Conservation (phyloP, 2,888 invertebrate genomes). For the Drosophila algonquin region DNA sequence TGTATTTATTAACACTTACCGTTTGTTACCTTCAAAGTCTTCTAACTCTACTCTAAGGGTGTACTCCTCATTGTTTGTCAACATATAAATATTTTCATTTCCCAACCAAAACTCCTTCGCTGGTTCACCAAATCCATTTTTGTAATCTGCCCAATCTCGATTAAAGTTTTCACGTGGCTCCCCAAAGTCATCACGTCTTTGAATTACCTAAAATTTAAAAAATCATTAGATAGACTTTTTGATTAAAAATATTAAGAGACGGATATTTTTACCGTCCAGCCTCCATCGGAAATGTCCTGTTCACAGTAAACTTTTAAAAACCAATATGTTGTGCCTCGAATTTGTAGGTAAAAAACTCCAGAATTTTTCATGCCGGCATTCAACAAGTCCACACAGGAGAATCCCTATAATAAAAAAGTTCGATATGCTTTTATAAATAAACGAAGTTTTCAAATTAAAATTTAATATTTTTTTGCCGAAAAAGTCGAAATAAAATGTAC, state of each 20-base stretch:
- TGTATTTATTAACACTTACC: slow-evolving; percentile 85
- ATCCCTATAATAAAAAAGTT: slow-evolving; percentile 88
- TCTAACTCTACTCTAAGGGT: slow-evolving; percentile 93
- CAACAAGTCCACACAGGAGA: slow-evolving; percentile 93
- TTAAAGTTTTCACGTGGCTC: slow-evolving; percentile 95
- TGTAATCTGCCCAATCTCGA: slow-evolving; percentile 95
- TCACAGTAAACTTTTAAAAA: slow-evolving; percentile 96
- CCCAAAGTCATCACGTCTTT: slow-evolving; percentile 94
- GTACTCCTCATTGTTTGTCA: slow-evolving; percentile 96
- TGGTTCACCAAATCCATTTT: slow-evolving; percentile 96
- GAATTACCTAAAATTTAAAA: slow-evolving; percentile 89
- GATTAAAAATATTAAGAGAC: too few relatives aligned
- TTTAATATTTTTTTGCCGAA: too few relatives aligned
- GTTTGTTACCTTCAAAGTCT: slow-evolving; percentile 96
- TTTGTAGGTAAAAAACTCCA: slow-evolving; percentile 95
- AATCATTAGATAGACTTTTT: neutral
- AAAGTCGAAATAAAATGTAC: too few relatives aligned
- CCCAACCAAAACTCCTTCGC: slow-evolving; percentile 96
- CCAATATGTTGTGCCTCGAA: slow-evolving; percentile 96
- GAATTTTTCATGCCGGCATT: slow-evolving; percentile 94
- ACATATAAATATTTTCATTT: slow-evolving; percentile 96
- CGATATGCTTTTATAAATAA: neutral
- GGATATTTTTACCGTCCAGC: slow-evolving; percentile 92
- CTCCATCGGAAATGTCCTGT: slow-evolving; percentile 94
- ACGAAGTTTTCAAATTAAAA: too few relatives aligned